phyloP scores from a whole-genome alignment of 2,113 vertebrate species.

The Camarhynchus parvulus region DNA sequence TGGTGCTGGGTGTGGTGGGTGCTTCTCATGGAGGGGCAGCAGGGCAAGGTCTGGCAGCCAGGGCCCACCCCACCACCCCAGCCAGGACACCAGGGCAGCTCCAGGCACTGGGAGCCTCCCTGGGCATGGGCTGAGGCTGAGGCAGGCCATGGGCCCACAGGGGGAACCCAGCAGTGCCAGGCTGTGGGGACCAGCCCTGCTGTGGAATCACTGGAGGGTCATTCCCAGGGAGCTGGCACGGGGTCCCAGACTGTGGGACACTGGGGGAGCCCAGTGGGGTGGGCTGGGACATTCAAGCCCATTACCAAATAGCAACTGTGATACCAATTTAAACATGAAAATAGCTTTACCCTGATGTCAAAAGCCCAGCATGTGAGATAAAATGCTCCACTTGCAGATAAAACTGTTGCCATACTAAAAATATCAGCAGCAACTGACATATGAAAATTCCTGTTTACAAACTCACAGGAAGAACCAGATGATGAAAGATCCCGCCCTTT shows the following conservation, averaged over 20 bases:
- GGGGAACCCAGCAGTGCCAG: not conserved
- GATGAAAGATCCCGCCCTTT: not conserved
- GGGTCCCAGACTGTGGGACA: not conserved
- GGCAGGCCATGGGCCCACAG: accelerated
- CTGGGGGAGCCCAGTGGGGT: accelerated
- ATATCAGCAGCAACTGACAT: not conserved
- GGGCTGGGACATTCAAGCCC: not conserved
- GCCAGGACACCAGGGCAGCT: not conserved
- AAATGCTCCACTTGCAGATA: not conserved
- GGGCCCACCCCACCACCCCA: not conserved
- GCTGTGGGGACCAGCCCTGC: not conserved
- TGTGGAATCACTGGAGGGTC: accelerated
- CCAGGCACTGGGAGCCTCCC: not conserved
- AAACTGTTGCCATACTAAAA: not conserved
- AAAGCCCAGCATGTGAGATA: not conserved
- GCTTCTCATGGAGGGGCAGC: too few species aligned
- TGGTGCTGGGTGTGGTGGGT: not conserved
- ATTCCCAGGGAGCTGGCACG: accelerated
- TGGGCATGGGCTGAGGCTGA: not conserved
- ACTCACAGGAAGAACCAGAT: not conserved
- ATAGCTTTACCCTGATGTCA: not conserved
- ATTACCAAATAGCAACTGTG: not conserved
- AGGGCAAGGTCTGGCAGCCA: not conserved
- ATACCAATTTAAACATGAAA: not conserved
- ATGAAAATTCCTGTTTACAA: not conserved